Evolutionary conservation across 2,888 invertebrate genomes (phyloP).

Genomic region (Leptothorax acervorum): DNA sequence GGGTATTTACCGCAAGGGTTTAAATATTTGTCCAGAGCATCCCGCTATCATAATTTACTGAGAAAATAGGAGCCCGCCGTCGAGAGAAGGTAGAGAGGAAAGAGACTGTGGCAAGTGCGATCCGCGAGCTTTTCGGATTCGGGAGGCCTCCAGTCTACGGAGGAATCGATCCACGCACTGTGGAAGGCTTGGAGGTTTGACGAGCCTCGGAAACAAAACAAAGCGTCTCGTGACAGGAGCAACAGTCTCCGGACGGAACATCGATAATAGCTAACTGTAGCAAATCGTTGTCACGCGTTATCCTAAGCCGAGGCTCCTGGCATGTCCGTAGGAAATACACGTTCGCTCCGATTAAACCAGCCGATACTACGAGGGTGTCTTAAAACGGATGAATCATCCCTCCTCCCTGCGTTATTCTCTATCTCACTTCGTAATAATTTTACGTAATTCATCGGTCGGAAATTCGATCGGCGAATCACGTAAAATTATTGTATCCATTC

Average conservation of each 20-base stretch:
- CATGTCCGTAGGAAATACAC: background rate
- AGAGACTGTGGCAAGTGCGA: background rate
- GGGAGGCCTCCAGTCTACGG: background rate
- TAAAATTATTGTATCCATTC: background rate
- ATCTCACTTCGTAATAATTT: background rate
- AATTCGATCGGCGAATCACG: background rate
- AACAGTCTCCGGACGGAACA: conserved; percentile 10
- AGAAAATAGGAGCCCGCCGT: background rate
- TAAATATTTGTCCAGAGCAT: background rate
- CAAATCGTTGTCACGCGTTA: background rate
- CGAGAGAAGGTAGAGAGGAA: background rate
- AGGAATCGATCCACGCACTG: conserved; percentile 29
- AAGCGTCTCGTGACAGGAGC: conserved; percentile 32
- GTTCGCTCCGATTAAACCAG: background rate
- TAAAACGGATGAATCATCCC: background rate
- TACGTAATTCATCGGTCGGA: background rate
- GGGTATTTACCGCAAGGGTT: background rate
- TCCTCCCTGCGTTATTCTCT: background rate
- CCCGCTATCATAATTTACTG: background rate
- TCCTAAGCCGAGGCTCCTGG: background rate
- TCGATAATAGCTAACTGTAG: background rate
- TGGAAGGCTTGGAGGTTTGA: background rate
- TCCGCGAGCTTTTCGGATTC: conserved; percentile 8
- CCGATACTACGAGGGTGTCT: background rate
- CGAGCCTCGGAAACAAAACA: conserved; percentile 31